Evolutionary conservation across 2,113 vertebrate species (phyloP), one percentile per base, ranked within the genome.

Genomic region (human): DNA sequence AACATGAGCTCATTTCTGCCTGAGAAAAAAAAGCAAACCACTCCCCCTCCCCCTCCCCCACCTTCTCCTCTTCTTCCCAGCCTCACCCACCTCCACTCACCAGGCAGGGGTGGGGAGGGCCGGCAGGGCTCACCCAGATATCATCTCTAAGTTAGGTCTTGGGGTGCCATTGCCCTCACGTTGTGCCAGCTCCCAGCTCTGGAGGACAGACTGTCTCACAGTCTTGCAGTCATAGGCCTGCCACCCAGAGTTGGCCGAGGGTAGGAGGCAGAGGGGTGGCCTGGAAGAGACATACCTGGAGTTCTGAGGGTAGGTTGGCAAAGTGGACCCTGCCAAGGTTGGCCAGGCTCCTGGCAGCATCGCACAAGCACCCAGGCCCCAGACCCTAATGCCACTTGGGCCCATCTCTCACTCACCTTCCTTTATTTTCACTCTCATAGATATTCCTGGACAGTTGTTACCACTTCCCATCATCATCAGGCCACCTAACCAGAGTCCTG

Each of bases 1-100:
- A 99, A 98, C 98, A 99, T 99, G 98, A 99, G 98, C 97, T 99
- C 98, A 99, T 98, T 99, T 96, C 98, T 98, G 97, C 97, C 97
- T 97, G 96, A 73, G 97, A 95, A 96, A 94, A 93, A 92, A 95
- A 94, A 95, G 66, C 95, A 93, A 89, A 94, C 81, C 84, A 82
- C 66, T 84, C 48, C 95, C 57, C 75, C 25, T 61, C 81, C 85
- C 40, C 80, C 78, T 93, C 83, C 87, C 45, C 92, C 82, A 55
- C 25, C 75, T 55, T 68, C 43, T 4, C 94, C 59, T 87, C 93
- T 38, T 92, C 87, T 90, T 61, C 94, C 76, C 64, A 68, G 93
- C 78, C 88, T 92, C 57, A 84, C 32, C 20, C 4, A 94, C 35
- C 3, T 93, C 90, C 96, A 70, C 80, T 82, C 55, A 32, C 17